Percentiles rank a stretch among this genome's conserved stretches.
These are phyloP conservation scores for Ischnura elegans DNA, from an alignment of 2,888 invertebrate genomes.

Conservation along the genomic window DNA sequence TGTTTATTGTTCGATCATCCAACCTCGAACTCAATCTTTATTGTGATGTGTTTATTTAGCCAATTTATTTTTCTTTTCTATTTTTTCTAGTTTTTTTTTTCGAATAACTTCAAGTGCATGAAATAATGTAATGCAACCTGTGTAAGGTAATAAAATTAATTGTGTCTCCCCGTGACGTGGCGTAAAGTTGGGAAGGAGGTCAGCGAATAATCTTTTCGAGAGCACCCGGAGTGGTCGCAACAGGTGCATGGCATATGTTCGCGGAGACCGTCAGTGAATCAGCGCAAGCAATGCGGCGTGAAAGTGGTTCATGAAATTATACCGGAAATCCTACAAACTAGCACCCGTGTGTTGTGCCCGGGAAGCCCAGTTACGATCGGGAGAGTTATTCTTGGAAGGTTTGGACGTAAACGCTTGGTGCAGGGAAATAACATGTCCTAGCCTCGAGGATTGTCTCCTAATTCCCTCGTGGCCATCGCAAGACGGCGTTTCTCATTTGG, in stretches of 20 bases:
- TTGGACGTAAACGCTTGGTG: background rate
- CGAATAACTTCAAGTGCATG: background rate
- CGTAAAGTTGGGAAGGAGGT: constrained; percentile 10
- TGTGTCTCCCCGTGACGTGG: background rate
- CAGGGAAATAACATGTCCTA: background rate
- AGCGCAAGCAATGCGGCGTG: background rate
- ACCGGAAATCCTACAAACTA: background rate
- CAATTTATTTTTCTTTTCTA: too few species aligned
- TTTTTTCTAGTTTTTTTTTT: too few species aligned
- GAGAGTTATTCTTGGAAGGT: background rate
- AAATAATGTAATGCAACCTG: background rate
- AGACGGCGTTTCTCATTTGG: background rate
- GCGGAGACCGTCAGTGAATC: background rate
- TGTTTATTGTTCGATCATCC: too few species aligned
- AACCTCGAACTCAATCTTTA: too few species aligned
- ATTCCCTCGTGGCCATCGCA: background rate
- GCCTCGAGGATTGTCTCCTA: background rate
- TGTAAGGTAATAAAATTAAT: background rate
- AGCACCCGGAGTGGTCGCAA: background rate
- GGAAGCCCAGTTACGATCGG: background rate
- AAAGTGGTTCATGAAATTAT: background rate
- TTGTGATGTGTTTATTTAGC: too few species aligned
- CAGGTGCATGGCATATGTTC: constrained; percentile 4
- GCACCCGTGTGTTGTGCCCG: background rate
- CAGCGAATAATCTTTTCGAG: background rate